These are phyloP conservation scores for Apis dorsata DNA, from an alignment of 1,140 invertebrate species.

Conservation along the genomic window DNA sequence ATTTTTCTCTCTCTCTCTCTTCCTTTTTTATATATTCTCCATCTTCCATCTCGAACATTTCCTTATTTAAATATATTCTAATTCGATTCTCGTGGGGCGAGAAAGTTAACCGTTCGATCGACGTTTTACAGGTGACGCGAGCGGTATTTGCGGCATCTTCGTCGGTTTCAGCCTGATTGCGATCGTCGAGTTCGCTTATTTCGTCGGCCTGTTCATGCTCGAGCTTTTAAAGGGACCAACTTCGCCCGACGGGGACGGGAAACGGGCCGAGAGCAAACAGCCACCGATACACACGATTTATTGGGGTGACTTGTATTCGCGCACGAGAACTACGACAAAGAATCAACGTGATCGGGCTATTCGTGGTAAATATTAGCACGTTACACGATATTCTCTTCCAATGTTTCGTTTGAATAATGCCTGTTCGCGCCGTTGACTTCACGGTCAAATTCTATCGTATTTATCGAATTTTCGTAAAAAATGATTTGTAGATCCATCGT, in stretches of 20 bases:
- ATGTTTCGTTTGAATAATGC: background rate
- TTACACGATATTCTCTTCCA: background rate
- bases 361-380: slow-evolving; percentile 11
- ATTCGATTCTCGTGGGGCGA: background rate
- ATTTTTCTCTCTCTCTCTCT: background rate
- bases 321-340: background rate
- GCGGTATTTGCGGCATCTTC: slow-evolving; percentile 83
- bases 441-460: no score
- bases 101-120: background rate
- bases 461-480: no score
- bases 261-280: slow-evolving; percentile 1
- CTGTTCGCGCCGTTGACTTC: background rate
- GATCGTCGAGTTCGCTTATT: slow-evolving; percentile 82
- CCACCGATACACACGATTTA: slow-evolving; percentile 52
- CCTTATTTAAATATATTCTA: background rate
- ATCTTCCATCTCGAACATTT: no score
- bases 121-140: slow-evolving; percentile 80
- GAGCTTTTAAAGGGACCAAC: slow-evolving; percentile 30
- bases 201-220: slow-evolving; percentile 72
- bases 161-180: slow-evolving; percentile 83
- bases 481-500: no score
- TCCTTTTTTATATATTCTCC: no score
- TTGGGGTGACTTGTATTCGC: slow-evolving; percentile 63
- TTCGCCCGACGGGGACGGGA: background rate
- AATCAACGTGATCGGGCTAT: background rate